These are phyloP conservation scores for Odontesthes bonariensis DNA, from an alignment of 2,113 vertebrate genomes.

Conservation along the genomic window DNA sequence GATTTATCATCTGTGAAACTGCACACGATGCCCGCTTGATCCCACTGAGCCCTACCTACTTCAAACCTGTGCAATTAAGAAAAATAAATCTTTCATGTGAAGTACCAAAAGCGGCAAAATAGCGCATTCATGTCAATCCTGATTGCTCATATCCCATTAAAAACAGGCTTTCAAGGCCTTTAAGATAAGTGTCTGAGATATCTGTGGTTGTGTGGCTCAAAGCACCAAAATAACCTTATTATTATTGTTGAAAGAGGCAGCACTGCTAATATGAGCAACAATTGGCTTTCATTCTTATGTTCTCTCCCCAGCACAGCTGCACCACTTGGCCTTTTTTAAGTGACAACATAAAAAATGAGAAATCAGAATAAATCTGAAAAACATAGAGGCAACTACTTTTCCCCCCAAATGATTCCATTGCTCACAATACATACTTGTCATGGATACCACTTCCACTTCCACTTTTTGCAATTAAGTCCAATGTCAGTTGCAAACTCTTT, in stretches of 20 bases:
- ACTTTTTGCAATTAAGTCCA: no score
- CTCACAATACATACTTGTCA: no score
- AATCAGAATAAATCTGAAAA: no score
- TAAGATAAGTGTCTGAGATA: not conserved
- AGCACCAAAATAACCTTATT: constrained; percentile 2
- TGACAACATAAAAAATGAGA: no score
- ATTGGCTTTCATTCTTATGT: not conserved
- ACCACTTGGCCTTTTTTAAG: not conserved
- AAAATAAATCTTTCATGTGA: constrained; percentile 3
- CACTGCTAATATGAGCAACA: not conserved
- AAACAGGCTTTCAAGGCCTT: constrained; percentile 10
- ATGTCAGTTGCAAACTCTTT: no score
- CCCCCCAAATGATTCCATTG: no score
- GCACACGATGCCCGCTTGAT: not conserved
- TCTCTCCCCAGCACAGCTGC: constrained; percentile 1
- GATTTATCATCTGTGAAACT: not conserved
- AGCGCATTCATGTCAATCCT: not conserved
- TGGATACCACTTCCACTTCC: no score
- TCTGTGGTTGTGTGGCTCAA: not conserved
- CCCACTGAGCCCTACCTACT: not conserved
- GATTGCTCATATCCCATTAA: not conserved
- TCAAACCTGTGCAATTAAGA: not conserved
- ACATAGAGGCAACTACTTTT: no score
- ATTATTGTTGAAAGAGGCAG: constrained; percentile 2
- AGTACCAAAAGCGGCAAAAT: constrained; percentile 10